Base-by-base conservation (phyloP, 2,888 invertebrate species). In the Eristalinus sepulchralis region DNA sequence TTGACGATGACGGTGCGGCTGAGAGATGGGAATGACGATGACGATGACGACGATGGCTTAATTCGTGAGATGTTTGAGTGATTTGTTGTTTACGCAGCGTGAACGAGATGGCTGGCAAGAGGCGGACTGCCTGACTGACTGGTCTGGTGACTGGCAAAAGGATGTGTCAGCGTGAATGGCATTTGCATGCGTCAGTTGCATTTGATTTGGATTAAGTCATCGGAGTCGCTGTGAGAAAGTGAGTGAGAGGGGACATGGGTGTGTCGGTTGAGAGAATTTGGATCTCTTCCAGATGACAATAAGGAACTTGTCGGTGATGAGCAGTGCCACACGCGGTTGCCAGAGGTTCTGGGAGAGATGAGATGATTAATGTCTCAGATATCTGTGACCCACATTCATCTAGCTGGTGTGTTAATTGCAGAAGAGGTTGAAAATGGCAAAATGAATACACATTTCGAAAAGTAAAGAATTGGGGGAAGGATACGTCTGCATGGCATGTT, bases 1-100 rank as follows among this genome's bases (percentile, higher is more conserved):
- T 77, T 62, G 68, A 77, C 82, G 86, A 82, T 75, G 82, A 78
- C 77, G 83, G 76, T n/a, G 78, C 60, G 39, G 60, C 27, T 31
- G 31, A 2, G 62, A 9, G 67, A 81, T 47, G 64, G 24, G 24
- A 24, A 71, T 11, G 67, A 81, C 67, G 68, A 82, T 11, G 67
- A 81, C 67, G 68, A 82, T 64, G 71, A 70, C 59, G 79, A 73
- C 71, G 82, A 83, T 39, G 72, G 71, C 86, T 86, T 86, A 86
- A 86, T 86, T 86, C 82, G 86, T 73, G 73, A 82, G 78, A 82
- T 82, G 82, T 86, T 86, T 86, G 86, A 86, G 86, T 86, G 86
- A 86, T 86, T 86, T 86, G 86, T 86, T 82, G 83, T 72, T 81
- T 70, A 78, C 81, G 63, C 68, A 60, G 73, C 67, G 68, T 47